Conservation (phyloP, 2,113 vertebrate genomes). For the Phrynosoma blainvillii region DNA sequence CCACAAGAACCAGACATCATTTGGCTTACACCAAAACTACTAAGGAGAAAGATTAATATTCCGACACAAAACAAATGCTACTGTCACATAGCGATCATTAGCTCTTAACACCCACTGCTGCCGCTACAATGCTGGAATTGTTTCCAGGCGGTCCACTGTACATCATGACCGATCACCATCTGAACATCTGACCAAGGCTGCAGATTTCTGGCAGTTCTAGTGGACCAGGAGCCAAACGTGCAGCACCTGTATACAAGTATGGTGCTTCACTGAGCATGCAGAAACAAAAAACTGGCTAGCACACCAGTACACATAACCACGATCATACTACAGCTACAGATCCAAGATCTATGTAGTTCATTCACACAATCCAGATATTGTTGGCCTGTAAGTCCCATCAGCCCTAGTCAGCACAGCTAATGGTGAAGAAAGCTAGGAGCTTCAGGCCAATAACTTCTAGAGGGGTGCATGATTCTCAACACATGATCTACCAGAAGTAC, state of each 20-base stretch:
- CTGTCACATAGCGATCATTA: neutral
- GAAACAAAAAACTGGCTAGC: neutral
- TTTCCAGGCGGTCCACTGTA: neutral
- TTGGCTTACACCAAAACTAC: neutral
- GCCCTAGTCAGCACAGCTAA: no score
- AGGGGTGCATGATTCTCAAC: no score
- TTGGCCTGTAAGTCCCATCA: no score
- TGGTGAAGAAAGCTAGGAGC: no score
- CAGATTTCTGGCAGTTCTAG: neutral
- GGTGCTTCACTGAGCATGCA: neutral
- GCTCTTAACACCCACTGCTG: rapidly evolving
- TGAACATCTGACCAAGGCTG: neutral
- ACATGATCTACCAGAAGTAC: no score
- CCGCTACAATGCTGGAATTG: neutral
- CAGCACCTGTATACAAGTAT: neutral
- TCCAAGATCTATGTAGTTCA: no score
- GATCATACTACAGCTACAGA: neutral
- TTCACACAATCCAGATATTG: no score
- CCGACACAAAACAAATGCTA: neutral
- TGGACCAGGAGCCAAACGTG: neutral
- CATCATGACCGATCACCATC: neutral
- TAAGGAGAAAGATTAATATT: neutral
- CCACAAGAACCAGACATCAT: neutral
- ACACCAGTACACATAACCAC: neutral
- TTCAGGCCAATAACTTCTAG: no score